A percentile compares a stretch with the other conserved stretches of the same genome.
Conservation (phyloP, 2,888 invertebrate genomes). For the Oxyteleia sp. region DNA sequence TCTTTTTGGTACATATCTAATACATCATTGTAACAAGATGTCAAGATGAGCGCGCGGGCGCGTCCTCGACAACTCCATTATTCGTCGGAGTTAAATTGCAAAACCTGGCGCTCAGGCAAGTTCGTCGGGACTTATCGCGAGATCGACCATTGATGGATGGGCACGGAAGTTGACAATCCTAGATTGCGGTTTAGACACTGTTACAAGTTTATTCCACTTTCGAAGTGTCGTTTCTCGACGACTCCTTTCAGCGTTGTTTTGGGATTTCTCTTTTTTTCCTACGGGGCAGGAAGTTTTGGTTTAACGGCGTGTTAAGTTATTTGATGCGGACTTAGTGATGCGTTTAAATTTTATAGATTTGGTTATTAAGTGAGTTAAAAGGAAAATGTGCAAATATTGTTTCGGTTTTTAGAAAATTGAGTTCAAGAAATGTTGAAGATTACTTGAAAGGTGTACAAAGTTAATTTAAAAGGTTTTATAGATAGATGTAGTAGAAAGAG, state of each 20-base stretch:
- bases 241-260: not conserved
- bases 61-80: conserved; percentile 41
- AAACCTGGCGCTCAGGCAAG: conserved; percentile 9
- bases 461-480: too few species aligned
- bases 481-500: too few species aligned
- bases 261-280: not conserved
- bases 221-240: not conserved
- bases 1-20: conserved; percentile 53
- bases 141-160: conserved; percentile 44
- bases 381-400: too few species aligned
- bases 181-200: conserved; percentile 36
- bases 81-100: conserved; percentile 47
- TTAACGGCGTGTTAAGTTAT: not conserved
- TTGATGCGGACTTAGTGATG: not conserved
- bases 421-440: too few species aligned
- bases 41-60: conserved; percentile 34
- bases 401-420: too few species aligned
- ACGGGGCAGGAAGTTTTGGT: not conserved
- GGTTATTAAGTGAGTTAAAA: too few species aligned
- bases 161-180: conserved; percentile 32
- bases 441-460: too few species aligned
- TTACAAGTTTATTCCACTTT: conserved; percentile 34
- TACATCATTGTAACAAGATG: conserved; percentile 63
- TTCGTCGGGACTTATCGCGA: conserved; percentile 23
- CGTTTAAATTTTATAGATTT: too few species aligned